Conservation (phyloP, 2,888 invertebrate species). For the Onthophagus sagittarius region DNA sequence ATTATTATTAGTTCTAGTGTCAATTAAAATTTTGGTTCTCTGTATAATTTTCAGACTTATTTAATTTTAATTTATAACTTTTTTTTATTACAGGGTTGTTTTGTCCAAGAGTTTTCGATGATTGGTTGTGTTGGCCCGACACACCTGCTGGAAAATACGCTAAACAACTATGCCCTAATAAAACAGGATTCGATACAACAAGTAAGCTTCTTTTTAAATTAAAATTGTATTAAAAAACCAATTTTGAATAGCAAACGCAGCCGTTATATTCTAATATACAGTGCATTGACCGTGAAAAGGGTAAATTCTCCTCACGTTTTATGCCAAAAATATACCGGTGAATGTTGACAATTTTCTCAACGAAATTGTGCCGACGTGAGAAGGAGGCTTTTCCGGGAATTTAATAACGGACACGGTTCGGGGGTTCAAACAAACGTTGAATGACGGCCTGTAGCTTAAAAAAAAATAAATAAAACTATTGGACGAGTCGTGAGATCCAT, state of each 20-base stretch:
- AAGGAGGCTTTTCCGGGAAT: not conserved
- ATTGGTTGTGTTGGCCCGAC: constrained; percentile 78
- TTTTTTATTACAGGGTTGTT: constrained; percentile 52
- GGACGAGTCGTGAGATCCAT: not conserved
- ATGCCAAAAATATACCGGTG: not conserved
- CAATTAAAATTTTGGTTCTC: no score
- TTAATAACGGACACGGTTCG: constrained; percentile 10
- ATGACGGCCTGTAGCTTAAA: not conserved
- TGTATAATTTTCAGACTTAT: not conserved
- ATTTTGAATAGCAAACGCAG: not conserved
- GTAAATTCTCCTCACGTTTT: not conserved
- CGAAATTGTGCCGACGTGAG: not conserved
- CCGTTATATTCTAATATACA: not conserved
- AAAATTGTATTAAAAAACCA: not conserved
- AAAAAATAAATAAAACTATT: not conserved
- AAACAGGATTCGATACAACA: constrained; percentile 69
- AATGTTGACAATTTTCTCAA: not conserved
- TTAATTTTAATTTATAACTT: not conserved
- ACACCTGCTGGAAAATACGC: constrained; percentile 66
- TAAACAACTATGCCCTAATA: constrained; percentile 65
- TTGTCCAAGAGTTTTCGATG: constrained; percentile 75
- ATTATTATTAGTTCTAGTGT: no score
- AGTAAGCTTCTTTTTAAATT: constrained; percentile 54
- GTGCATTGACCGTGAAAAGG: not conserved
- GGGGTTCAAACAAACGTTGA: not conserved